Evolutionary conservation across 2,888 invertebrate species (phyloP).

Genomic region (Myopa tessellatipennis): DNA sequence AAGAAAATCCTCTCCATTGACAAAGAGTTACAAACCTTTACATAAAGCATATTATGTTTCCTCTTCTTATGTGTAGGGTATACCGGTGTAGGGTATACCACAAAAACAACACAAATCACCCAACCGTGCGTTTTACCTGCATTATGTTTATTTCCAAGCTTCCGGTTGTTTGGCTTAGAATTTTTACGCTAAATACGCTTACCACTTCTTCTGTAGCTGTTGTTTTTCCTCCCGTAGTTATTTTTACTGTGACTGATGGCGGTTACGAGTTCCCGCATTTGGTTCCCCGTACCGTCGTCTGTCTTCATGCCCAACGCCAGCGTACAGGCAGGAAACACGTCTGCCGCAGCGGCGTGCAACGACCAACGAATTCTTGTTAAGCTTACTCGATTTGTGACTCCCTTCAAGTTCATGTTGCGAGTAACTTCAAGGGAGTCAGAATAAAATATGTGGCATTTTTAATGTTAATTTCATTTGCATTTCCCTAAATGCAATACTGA

Average conservation of each 20-base stretch:
- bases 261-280: background rate
- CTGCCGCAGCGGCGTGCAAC: background rate
- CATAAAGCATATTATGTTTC: too few species aligned
- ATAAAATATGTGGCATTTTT: background rate
- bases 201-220: background rate
- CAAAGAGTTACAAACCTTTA: too few species aligned
- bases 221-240: background rate
- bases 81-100: constrained; percentile 36
- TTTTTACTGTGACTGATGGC: background rate
- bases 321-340: background rate
- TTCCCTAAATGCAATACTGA: background rate
- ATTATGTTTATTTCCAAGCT: constrained; percentile 36
- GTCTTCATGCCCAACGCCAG: background rate
- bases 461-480: background rate
- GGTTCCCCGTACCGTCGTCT: background rate
- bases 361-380: background rate
- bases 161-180: constrained; percentile 38
- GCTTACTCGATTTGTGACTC: constrained; percentile 35
- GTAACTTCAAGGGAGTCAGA: background rate
- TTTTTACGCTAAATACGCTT: background rate
- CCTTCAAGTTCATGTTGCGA: constrained; percentile 35
- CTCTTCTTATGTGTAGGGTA: background rate
- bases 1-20: too few species aligned
- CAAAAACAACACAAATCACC: constrained; percentile 39
- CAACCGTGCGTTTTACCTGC: constrained; percentile 39